Conservation (phyloP, 2,888 invertebrate genomes). For the Stegophylla sp. region DNA sequence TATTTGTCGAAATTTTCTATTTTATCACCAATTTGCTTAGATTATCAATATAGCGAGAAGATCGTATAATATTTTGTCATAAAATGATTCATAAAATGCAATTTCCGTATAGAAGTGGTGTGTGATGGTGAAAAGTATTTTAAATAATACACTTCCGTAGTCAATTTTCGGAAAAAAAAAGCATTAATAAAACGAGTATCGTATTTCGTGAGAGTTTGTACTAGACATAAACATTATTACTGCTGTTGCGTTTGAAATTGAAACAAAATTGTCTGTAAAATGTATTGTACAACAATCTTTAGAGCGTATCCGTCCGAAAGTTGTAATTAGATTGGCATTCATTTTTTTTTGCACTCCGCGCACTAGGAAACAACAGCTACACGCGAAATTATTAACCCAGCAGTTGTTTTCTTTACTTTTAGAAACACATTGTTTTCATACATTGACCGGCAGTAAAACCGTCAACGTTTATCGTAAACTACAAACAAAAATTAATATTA, state of each 20-base stretch:
- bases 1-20: too few species aligned
- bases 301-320: slow-evolving; percentile 29
- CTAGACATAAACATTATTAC: not conserved
- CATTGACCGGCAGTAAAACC: not conserved
- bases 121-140: not conserved
- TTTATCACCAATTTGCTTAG: too few species aligned
- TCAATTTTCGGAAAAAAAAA: not conserved
- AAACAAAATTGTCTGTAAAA: slow-evolving; percentile 16
- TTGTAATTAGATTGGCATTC: slow-evolving; percentile 24
- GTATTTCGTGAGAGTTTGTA: not conserved
- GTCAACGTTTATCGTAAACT: not conserved
- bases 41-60: too few species aligned
- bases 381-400: not conserved
- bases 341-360: slow-evolving; percentile 22
- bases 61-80: too few species aligned
- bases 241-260: not conserved
- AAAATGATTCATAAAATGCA: too few species aligned
- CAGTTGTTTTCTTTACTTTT: slow-evolving; percentile 9
- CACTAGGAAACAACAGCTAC: not conserved
- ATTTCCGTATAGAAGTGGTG: too few species aligned
- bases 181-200: not conserved
- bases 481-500: not conserved
- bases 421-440: not conserved
- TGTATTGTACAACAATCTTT: not conserved
- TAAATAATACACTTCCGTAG: not conserved